Conservation (phyloP, 2,888 invertebrate species). For the Drosophila flavopinicola region DNA sequence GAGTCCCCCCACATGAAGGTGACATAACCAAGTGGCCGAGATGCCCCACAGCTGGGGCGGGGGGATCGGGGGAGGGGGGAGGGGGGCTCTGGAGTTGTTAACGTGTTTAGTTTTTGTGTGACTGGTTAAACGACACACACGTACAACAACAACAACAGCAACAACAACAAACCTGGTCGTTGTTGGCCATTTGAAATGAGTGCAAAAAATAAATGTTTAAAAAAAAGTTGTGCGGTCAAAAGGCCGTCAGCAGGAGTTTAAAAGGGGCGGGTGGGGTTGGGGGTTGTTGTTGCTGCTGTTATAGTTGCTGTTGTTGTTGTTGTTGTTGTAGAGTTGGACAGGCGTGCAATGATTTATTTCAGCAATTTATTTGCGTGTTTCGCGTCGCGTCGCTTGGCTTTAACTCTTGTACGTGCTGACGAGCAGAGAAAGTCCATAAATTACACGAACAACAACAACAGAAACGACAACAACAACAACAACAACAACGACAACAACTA, state of each 20-base stretch:
- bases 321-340: slow-evolving; percentile 33
- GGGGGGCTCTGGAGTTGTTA: slow-evolving; percentile 11
- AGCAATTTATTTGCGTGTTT: slow-evolving; percentile 77
- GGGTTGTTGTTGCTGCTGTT: too few relatives aligned
- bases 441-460: slow-evolving; percentile 54
- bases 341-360: slow-evolving; percentile 78
- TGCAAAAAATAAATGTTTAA: slow-evolving; percentile 56
- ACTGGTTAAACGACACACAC: slow-evolving; percentile 8
- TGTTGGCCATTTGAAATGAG: slow-evolving; percentile 65
- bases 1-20: slow-evolving; percentile 51
- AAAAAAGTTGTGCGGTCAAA: slow-evolving; percentile 59
- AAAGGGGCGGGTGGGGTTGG: neutral
- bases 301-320: too few relatives aligned
- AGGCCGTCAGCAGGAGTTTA: slow-evolving; percentile 52
- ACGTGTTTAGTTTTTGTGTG: slow-evolving; percentile 54
- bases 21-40: slow-evolving; percentile 76
- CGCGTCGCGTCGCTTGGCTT: slow-evolving; percentile 49
- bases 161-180: neutral
- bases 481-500: too few relatives aligned
- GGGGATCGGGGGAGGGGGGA: neutral
- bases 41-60: slow-evolving; percentile 37
- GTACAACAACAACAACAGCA: too few relatives aligned
- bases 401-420: slow-evolving; percentile 61
- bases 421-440: slow-evolving; percentile 82
- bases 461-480: slow-evolving; percentile 30